These are phyloP conservation scores for Tyrophagus putrescentiae DNA, from an alignment of 1,140 invertebrate genomes.

Conservation along the genomic window DNA sequence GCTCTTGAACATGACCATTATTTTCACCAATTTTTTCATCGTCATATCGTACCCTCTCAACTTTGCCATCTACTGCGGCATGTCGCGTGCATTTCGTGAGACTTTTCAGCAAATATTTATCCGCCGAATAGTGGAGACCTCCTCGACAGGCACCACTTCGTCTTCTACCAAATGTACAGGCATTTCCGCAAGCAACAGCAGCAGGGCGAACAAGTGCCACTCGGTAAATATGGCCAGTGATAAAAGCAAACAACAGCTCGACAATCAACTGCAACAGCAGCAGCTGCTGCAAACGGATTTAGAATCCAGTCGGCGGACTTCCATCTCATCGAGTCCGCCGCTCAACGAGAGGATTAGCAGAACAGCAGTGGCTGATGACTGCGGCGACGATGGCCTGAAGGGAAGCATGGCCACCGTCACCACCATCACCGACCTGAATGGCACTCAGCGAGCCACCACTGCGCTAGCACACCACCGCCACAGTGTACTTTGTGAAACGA, in stretches of 20 bases:
- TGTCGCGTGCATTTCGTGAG: conserved; percentile 80
- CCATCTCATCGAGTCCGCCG: neutral
- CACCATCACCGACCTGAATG: neutral
- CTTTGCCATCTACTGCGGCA: conserved; percentile 88
- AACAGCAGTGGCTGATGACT: neutral
- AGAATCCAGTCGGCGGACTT: neutral
- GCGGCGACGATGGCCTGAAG: neutral
- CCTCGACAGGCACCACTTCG: no score
- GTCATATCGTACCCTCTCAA: conserved; percentile 79
- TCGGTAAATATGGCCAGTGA: conserved; percentile 2
- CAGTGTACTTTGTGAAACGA: neutral
- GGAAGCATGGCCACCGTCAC: neutral
- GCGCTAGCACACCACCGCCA: neutral
- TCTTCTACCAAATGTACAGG: no score
- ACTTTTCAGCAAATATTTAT: conserved; percentile 75
- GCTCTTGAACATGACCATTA: conserved; percentile 62
- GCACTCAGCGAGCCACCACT: neutral
- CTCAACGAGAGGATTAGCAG: neutral
- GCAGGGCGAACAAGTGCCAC: neutral
- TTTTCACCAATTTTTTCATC: conserved; percentile 79
- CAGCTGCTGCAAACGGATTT: conserved; percentile 6
- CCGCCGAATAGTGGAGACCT: neutral
- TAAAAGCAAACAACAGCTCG: conserved; percentile 4
- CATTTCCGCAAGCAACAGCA: neutral
- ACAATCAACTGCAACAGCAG: neutral